phyloP scores from a whole-genome alignment of 2,888 invertebrate genomes.

The Liopterus haemorrhoidalis region DNA sequence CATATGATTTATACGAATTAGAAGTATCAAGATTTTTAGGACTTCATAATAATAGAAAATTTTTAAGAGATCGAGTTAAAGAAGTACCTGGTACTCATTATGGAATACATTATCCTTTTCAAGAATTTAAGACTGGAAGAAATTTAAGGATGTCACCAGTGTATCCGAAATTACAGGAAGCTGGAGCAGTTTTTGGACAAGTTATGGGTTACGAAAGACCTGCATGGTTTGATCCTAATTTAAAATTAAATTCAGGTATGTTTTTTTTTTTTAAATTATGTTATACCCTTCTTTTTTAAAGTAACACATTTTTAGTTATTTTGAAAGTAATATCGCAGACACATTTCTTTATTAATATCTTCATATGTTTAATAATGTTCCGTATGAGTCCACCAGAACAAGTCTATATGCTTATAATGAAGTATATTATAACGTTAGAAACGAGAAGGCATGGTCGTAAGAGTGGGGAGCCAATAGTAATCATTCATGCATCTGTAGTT shows the following conservation, averaged over 20 bases:
- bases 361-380: too few relatives aligned
- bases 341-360: neutral
- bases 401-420: too few relatives aligned
- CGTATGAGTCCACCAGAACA: too few relatives aligned
- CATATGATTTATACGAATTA: conserved; percentile 79
- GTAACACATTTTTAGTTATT: conserved; percentile 37
- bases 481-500: too few relatives aligned
- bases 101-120: conserved; percentile 73
- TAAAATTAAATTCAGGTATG: conserved; percentile 29
- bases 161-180: conserved; percentile 82
- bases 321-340: conserved; percentile 4
- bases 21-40: conserved; percentile 87
- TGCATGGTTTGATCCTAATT: conserved; percentile 75
- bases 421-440: too few relatives aligned
- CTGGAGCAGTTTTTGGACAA: conserved; percentile 92
- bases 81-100: conserved; percentile 91
- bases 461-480: too few relatives aligned
- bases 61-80: conserved; percentile 81
- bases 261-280: conserved; percentile 41
- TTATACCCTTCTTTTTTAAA: too few relatives aligned
- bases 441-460: too few relatives aligned
- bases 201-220: conserved; percentile 98
- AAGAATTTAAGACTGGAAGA: conserved; percentile 80
- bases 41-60: conserved; percentile 90
- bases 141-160: conserved; percentile 92